Percentiles rank a stretch among this genome's conserved stretches.
Evolutionary conservation across 2,797 vertebrate genomes (phyloP).

Genomic region (Sus cebifrons): DNA sequence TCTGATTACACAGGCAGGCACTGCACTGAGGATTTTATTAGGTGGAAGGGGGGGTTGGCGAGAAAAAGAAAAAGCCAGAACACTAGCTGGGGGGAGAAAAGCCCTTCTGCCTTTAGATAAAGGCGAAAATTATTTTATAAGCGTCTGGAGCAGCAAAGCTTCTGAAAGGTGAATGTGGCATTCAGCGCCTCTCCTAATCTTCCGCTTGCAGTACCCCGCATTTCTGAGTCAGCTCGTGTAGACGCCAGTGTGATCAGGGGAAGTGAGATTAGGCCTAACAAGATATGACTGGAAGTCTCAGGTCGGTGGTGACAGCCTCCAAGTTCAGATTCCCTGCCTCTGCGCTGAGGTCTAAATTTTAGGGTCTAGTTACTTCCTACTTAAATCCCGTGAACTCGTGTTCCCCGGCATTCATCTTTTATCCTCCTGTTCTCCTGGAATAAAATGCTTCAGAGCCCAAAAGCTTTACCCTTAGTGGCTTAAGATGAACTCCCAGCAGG

Average conservation of each 20-base stretch:
- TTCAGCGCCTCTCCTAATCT: constrained; percentile 74
- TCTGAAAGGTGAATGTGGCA: constrained; percentile 61
- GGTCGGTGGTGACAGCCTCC: background rate
- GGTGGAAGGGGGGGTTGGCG: constrained; percentile 15
- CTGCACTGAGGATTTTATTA: constrained; percentile 68
- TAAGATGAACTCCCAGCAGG: constrained; percentile 62
- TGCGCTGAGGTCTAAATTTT: constrained; percentile 79
- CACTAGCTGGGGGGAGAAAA: background rate
- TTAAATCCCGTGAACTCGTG: constrained; percentile 58
- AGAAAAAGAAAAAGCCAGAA: background rate
- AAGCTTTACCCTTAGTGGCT: constrained; percentile 7
- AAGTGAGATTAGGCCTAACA: constrained; percentile 68
- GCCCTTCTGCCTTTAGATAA: constrained; percentile 82
- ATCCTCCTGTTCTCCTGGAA: constrained; percentile 59
- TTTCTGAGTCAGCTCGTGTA: constrained; percentile 52
- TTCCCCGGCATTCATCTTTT: constrained; percentile 61
- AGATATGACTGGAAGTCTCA: constrained; percentile 49
- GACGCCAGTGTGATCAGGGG: background rate
- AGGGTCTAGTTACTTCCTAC: constrained; percentile 71
- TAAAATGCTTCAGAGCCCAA: constrained; percentile 17
- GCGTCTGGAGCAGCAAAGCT: constrained; percentile 71
- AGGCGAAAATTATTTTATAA: constrained; percentile 80
- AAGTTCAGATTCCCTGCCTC: constrained; percentile 46
- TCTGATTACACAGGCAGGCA: constrained; percentile 69
- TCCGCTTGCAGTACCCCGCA: constrained; percentile 35